Conservation (phyloP, 2,113 vertebrate genomes). For the Prolemur simus region DNA sequence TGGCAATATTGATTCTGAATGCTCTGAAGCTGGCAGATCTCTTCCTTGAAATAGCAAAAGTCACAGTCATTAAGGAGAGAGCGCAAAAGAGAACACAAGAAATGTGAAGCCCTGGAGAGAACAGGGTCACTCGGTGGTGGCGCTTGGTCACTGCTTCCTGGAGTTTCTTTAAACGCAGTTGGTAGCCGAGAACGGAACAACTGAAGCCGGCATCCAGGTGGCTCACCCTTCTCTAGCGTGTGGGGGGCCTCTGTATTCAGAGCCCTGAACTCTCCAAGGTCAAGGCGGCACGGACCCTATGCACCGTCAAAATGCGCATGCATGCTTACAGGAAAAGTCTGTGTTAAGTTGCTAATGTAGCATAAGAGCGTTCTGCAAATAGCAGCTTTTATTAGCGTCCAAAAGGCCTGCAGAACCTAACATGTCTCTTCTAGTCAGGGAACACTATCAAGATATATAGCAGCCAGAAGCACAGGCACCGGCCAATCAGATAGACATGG, state of each 20-base stretch:
- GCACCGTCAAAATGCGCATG: too few species aligned
- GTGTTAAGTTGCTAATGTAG: fast-evolving
- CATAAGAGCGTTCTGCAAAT: not conserved
- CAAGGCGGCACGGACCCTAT: not conserved
- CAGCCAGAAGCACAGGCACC: not conserved
- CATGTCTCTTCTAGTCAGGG: not conserved
- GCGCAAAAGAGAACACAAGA: not conserved
- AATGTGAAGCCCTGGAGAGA: not conserved
- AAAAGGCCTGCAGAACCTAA: not conserved
- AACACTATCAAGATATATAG: not conserved
- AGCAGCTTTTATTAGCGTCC: not conserved
- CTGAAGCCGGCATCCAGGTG: not conserved
- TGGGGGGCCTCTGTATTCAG: not conserved
- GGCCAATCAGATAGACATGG: not conserved
- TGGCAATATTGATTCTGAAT: conserved; percentile 64
- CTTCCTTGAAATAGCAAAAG: conserved; percentile 55
- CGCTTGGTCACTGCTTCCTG: fast-evolving
- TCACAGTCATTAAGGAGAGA: conserved; percentile 8
- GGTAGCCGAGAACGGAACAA: not conserved
- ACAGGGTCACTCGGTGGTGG: not conserved
- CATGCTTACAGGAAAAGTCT: not conserved
- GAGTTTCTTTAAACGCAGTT: not conserved
- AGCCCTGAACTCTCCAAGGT: not conserved
- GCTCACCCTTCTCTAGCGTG: not conserved
- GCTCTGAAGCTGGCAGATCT: conserved; percentile 32